Base-by-base conservation (phyloP, 2,797 vertebrate genomes). In the Argentina silus region DNA sequence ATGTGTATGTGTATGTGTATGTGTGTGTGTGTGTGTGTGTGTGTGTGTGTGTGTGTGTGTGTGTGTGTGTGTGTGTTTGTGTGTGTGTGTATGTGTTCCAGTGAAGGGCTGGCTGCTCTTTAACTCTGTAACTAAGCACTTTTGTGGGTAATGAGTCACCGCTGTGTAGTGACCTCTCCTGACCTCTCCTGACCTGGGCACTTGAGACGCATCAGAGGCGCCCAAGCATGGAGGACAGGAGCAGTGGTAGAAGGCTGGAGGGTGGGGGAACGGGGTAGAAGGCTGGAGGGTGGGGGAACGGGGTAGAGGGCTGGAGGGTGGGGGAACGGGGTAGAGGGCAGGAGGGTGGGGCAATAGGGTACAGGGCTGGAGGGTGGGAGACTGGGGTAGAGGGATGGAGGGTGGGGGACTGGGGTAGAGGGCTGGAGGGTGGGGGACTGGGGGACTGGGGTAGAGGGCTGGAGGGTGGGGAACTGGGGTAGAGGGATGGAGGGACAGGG, bases 121-220 rank as follows among this genome's bases (percentile, higher is more conserved):
- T 36, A 36, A 36, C 27, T 36, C 75, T 17, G 19, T 75, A 78
- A 85, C 73, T 70, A 80, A 85, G 78, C 74, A 42, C 65, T 68
- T 81, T 76, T 74, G 70, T 48, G 56, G 64, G 55, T 63, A 67
- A 72, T 73, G 76, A 64, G 59, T 62, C 74, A 45, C 15, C n/a
- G 17, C 65, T 36, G 27, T 36, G 1, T 4, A 36, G 27, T 78
- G 70, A 62, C 47, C 45, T 27, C 45, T 6, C 19, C 59, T 78
- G 70, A 62, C 47, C 45, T 27, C 45, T 6, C 19, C 59, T 70
- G 17, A 65, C 50, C 73, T 66, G 57, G 68, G 66, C 59, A 77
- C 76, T 73, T 47, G 63, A 60, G 59, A 69, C 23, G 19, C 61
- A 74, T 64, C 67, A 56, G 19, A 42, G 21, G 23, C 63, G 47